These are phyloP conservation scores for Neosilurus mollespiculum DNA, from an alignment of 2,797 vertebrate species.

Conservation along the genomic window DNA sequence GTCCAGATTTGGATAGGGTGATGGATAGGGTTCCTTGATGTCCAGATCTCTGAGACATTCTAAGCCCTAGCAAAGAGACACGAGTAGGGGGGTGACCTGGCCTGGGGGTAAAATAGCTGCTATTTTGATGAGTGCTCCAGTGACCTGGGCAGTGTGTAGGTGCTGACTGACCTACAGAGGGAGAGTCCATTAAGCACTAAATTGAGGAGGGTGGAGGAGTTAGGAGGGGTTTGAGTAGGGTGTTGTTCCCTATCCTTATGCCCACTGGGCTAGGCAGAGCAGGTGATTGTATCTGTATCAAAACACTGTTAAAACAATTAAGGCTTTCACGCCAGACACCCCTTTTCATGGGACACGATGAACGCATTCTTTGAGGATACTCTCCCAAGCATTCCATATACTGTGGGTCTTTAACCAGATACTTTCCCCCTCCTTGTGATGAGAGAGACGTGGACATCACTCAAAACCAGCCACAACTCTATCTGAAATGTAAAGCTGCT, in stretches of 20 bases:
- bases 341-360: conserved; percentile 62
- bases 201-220: conserved; percentile 51
- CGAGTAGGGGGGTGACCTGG: conserved; percentile 62
- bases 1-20: conserved; percentile 27
- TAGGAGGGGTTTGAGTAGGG: conserved; percentile 32
- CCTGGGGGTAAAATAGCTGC: conserved; percentile 76
- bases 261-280: conserved; percentile 76
- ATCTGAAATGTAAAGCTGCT: background rate
- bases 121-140: conserved; percentile 73
- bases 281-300: conserved; percentile 80
- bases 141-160: conserved; percentile 73
- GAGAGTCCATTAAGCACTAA: conserved; percentile 69
- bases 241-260: conserved; percentile 67
- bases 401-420: conserved; percentile 54
- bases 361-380: conserved; percentile 65
- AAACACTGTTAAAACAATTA: conserved; percentile 83
- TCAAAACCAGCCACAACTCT: conserved; percentile 51
- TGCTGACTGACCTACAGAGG: conserved; percentile 66
- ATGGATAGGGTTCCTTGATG: conserved; percentile 4
- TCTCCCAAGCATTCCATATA: conserved; percentile 65
- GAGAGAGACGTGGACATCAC: conserved; percentile 63
- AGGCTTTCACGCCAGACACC: conserved; percentile 53
- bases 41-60: conserved; percentile 21
- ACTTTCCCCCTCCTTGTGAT: background rate
- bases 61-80: conserved; percentile 53